Evolutionary conservation across 2,888 invertebrate species (phyloP).

Genomic region (Colostygia pectinataria): DNA sequence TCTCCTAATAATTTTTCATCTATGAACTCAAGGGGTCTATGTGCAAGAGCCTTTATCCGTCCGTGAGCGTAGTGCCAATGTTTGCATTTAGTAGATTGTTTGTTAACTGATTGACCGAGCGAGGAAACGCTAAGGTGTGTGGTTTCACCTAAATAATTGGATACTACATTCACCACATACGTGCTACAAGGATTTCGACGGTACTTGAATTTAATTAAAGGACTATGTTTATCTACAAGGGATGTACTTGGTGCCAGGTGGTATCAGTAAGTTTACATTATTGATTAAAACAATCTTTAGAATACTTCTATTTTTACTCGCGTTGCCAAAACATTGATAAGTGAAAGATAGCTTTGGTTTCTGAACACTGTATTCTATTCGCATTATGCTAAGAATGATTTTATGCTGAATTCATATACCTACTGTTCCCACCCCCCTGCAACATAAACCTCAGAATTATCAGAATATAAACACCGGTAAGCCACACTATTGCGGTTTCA

Average conservation of each 20-base stretch:
- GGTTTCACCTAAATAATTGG: slow-evolving; percentile 57
- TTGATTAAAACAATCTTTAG: no score
- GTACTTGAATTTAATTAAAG: slow-evolving; percentile 7
- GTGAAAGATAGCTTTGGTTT: background rate
- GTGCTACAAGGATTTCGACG: slow-evolving; percentile 45
- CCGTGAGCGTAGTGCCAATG: slow-evolving; percentile 37
- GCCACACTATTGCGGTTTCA: slow-evolving; percentile 42
- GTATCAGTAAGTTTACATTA: no score
- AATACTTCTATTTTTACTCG: no score
- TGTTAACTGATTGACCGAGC: slow-evolving; percentile 53
- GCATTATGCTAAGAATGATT: background rate
- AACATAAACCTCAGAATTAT: background rate
- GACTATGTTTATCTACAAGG: background rate
- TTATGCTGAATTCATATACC: slow-evolving; percentile 3
- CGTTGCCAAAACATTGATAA: no score
- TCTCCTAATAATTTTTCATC: background rate
- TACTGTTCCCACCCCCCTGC: background rate
- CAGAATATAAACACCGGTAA: slow-evolving; percentile 35
- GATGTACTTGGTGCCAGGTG: background rate
- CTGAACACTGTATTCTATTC: background rate
- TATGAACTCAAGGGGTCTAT: background rate
- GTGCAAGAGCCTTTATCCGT: slow-evolving; percentile 24
- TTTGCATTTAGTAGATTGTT: slow-evolving; percentile 66
- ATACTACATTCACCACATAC: slow-evolving; percentile 52
- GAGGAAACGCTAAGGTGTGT: slow-evolving; percentile 40